Percentiles rank a stretch among this genome's conserved stretches.
Conservation (phyloP, 2,888 invertebrate species). For the Aplocera efformata region DNA sequence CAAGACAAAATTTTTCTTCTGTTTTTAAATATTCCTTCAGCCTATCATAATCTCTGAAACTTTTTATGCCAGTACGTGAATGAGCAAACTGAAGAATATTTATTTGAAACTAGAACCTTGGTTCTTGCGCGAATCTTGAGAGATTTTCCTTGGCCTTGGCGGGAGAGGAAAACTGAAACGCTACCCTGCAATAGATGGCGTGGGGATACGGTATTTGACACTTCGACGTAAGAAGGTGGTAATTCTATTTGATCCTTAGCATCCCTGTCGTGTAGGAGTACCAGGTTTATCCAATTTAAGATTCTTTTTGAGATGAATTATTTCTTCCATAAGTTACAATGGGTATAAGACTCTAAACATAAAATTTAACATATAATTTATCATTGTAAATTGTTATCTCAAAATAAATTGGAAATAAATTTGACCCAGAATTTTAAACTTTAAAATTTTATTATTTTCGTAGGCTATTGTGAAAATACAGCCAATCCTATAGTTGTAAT, state of each 20-base stretch:
- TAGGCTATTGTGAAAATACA: too few species aligned
- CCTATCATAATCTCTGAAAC: not conserved
- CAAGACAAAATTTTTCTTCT: conserved; percentile 12
- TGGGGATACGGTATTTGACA: conserved; percentile 31
- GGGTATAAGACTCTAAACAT: too few species aligned
- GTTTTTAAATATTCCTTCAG: not conserved
- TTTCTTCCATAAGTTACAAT: too few species aligned
- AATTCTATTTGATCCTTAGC: not conserved
- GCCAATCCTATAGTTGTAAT: too few species aligned
- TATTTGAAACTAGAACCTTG: conserved; percentile 21
- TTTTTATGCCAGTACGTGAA: conserved; percentile 2
- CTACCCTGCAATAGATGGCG: conserved; percentile 76
- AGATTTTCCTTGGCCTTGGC: conserved; percentile 23
- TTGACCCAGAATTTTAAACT: too few species aligned
- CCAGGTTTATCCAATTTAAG: too few species aligned
- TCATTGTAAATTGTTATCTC: too few species aligned
- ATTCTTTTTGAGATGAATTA: too few species aligned
- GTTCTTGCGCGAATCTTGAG: conserved; percentile 31
- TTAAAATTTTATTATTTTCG: too few species aligned
- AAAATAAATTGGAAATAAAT: too few species aligned
- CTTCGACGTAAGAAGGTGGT: not conserved
- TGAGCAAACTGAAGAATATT: not conserved
- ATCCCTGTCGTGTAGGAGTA: not conserved
- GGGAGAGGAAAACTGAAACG: conserved; percentile 27
- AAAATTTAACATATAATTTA: too few species aligned